Evolutionary conservation across 2,888 invertebrate genomes (phyloP).

Genomic region (Kuschelorhynchus macadamiae): DNA sequence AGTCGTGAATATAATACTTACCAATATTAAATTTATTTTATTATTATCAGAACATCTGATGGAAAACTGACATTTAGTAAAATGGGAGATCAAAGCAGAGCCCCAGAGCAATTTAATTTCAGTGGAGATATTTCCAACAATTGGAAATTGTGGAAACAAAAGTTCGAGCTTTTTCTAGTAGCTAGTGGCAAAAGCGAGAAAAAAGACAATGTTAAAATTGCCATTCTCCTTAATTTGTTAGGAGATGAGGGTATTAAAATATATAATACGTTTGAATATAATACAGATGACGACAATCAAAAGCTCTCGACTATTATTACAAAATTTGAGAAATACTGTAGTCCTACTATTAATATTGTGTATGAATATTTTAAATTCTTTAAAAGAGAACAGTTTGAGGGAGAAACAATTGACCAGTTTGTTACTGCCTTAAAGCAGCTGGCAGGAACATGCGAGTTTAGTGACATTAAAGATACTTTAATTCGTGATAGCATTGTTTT

Average conservation of each 20-base stretch:
- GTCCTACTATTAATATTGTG: constrained; percentile 47
- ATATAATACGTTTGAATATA: constrained; percentile 49
- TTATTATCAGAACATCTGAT: no score
- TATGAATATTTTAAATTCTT: constrained; percentile 50
- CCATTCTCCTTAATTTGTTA: constrained; percentile 16
- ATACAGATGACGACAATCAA: constrained; percentile 12
- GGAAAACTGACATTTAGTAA: no score
- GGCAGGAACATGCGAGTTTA: constrained; percentile 41
- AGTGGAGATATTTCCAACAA: constrained; percentile 3
- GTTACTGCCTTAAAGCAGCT: constrained; percentile 38
- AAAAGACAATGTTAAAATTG: constrained; percentile 13
- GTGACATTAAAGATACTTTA: constrained; percentile 38
- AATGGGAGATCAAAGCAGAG: no score
- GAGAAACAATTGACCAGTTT: no score
- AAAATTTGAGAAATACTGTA: constrained; percentile 45
- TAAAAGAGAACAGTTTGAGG: constrained; percentile 37
- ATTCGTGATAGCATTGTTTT: constrained; percentile 38
- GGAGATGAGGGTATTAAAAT: constrained; percentile 47
- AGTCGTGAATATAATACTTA: no score
- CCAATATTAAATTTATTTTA: no score
- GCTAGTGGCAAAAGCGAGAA: constrained; percentile 27
- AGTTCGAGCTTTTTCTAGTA: constrained; percentile 25
- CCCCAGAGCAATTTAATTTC: no score
- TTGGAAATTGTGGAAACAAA: constrained; percentile 34
- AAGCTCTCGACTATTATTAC: constrained; percentile 26